phyloP scores from a whole-genome alignment of 2,113 vertebrate genomes.

The Merops nubicus region DNA sequence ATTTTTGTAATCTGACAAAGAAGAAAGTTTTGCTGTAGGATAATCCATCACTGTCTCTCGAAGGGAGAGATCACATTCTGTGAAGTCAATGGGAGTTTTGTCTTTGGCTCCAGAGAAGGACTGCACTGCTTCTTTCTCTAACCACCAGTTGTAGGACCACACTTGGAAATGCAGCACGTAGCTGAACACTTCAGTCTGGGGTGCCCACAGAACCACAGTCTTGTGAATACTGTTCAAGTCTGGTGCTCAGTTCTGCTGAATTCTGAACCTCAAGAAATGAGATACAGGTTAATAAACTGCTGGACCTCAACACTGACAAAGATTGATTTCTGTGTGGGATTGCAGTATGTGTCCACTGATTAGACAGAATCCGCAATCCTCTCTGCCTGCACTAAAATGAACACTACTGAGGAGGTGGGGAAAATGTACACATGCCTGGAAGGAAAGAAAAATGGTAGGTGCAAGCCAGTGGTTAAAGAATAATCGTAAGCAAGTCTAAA shows the following conservation, averaged over 20 bases:
- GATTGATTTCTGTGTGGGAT: neutral
- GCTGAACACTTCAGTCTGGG: neutral
- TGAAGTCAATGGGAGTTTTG: neutral
- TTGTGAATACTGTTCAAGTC: neutral
- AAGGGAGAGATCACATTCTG: neutral
- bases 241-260: neutral
- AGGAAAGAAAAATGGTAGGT: neutral
- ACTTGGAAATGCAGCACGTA: neutral
- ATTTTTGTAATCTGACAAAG: neutral
- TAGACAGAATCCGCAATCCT: neutral
- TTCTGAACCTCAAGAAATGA: neutral
- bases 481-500: neutral
- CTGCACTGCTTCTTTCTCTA: neutral
- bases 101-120: neutral
- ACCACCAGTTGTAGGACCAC: rapidly evolving
- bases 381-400: neutral
- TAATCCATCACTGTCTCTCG: neutral
- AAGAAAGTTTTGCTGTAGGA: neutral
- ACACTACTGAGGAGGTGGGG: neutral
- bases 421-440: neutral
- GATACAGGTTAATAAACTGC: neutral
- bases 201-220: neutral
- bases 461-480: neutral
- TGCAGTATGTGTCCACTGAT: too few relatives aligned
- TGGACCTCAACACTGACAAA: neutral